Percentiles rank a stretch among this genome's conserved stretches.
phyloP scores from a whole-genome alignment of 2,113 vertebrate species.

The Bothrops jararaca region DNA sequence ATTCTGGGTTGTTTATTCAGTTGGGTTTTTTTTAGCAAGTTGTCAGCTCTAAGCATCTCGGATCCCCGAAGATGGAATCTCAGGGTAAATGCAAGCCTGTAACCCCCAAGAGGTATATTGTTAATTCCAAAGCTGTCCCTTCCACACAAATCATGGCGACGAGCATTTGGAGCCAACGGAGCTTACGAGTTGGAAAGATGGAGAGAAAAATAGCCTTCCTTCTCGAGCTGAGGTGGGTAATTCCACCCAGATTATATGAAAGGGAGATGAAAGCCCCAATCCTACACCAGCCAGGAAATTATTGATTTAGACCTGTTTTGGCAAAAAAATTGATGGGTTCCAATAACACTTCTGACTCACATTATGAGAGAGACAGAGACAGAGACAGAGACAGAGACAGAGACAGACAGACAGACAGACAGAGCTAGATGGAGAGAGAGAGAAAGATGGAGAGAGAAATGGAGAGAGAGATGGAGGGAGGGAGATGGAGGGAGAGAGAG shows the following conservation, averaged over 20 bases:
- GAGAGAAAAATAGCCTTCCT: constrained; percentile 3
- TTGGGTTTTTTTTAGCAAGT: background rate
- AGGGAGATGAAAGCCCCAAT: constrained; percentile 25
- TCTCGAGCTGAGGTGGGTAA: rapidly evolving
- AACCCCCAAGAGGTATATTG: background rate
- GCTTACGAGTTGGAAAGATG: background rate
- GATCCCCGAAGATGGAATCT: background rate
- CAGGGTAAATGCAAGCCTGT: background rate
- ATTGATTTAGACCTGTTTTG: constrained; percentile 22
- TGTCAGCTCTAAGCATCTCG: constrained; percentile 49
- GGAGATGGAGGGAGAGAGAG: too few relatives aligned
- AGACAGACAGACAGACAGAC: too few relatives aligned
- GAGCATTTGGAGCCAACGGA: background rate
- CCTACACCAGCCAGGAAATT: constrained; percentile 11
- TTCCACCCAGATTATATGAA: background rate
- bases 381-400: too few relatives aligned
- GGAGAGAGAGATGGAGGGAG: too few relatives aligned
- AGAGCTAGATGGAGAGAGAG: too few relatives aligned
- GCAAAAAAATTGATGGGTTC: background rate
- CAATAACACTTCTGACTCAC: background rate
- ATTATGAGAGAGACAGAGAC: too few relatives aligned
- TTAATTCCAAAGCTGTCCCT: background rate
- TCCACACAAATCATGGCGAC: background rate
- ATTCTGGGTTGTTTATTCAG: background rate
- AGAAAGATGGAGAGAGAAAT: too few relatives aligned